Conservation (phyloP, 2,113 vertebrate species). For the Lophius piscatorius region DNA sequence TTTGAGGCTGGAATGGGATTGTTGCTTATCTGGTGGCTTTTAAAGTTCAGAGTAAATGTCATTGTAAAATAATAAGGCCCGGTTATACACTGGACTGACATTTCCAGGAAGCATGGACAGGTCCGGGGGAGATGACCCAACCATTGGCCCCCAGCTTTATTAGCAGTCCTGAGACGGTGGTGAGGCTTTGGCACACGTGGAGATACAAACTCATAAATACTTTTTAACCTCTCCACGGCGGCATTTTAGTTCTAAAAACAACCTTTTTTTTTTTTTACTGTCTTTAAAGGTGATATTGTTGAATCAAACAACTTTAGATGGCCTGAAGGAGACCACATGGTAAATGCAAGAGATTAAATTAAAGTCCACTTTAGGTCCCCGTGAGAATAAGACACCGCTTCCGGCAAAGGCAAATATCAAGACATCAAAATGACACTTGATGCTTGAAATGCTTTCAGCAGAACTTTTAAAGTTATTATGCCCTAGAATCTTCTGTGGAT, state of each 20-base stretch:
- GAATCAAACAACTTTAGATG: slow-evolving; percentile 7
- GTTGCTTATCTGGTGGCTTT: slow-evolving; percentile 77
- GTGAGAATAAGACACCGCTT: too few relatives aligned
- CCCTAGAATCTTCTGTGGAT: too few relatives aligned
- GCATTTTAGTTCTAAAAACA: slow-evolving; percentile 43
- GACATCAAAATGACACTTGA: too few relatives aligned
- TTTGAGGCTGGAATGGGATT: slow-evolving; percentile 67
- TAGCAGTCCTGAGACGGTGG: slow-evolving; percentile 37
- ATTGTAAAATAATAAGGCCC: slow-evolving; percentile 79
- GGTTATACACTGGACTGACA: slow-evolving; percentile 76
- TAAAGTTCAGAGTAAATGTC: slow-evolving; percentile 84
- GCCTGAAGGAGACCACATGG: too few relatives aligned
- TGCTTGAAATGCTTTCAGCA: too few relatives aligned
- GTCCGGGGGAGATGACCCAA: slow-evolving; percentile 60
- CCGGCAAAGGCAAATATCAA: too few relatives aligned
- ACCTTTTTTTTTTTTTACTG: slow-evolving; percentile 10
- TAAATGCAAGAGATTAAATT: too few relatives aligned
- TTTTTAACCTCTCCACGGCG: slow-evolving; percentile 11
- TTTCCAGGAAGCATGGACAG: slow-evolving; percentile 68
- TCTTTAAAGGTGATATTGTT: slow-evolving; percentile 9
- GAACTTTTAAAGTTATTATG: too few relatives aligned
- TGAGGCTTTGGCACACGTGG: background rate
- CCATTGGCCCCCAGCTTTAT: slow-evolving; percentile 61
- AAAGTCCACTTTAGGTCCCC: too few relatives aligned
- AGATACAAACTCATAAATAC: background rate